Percentiles rank a stretch among this genome's conserved stretches.
These are phyloP conservation scores for Idaea aversata DNA, from an alignment of 2,888 invertebrate species.

Conservation along the genomic window DNA sequence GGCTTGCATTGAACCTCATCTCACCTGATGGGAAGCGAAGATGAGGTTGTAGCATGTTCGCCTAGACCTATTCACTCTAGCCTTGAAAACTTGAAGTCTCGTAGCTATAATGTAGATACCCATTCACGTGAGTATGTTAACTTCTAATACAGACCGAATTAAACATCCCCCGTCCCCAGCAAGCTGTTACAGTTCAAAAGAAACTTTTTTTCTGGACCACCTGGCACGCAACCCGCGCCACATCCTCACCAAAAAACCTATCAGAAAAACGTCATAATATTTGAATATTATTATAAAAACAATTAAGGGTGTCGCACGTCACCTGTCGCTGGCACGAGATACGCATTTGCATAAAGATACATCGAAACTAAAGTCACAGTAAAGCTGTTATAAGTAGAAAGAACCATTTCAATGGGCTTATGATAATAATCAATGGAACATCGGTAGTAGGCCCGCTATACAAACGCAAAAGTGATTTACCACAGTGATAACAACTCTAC, in stretches of 20 bases:
- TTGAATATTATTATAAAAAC: constrained; percentile 79
- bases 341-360: constrained; percentile 74
- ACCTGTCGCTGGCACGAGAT: constrained; percentile 78
- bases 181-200: constrained; percentile 64
- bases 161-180: constrained; percentile 34
- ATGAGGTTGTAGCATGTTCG: too few species aligned
- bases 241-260: constrained; percentile 57
- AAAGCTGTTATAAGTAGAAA: constrained; percentile 18
- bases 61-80: too few species aligned
- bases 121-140: not conserved
- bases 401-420: not conserved
- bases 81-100: too few species aligned
- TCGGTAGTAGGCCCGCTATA: not conserved
- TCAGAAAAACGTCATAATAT: constrained; percentile 75
- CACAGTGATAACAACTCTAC: not conserved
- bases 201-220: constrained; percentile 71
- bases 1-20: too few species aligned
- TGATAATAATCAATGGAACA: not conserved
- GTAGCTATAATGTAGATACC: too few species aligned
- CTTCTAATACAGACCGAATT: not conserved
- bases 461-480: not conserved
- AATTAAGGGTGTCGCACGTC: constrained; percentile 77
- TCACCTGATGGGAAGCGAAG: too few species aligned
- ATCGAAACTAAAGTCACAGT: constrained; percentile 54
- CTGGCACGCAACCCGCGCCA: constrained; percentile 76